Evolutionary conservation across 1,140 invertebrate species (phyloP).

Genomic region (Eumaeus atala): DNA sequence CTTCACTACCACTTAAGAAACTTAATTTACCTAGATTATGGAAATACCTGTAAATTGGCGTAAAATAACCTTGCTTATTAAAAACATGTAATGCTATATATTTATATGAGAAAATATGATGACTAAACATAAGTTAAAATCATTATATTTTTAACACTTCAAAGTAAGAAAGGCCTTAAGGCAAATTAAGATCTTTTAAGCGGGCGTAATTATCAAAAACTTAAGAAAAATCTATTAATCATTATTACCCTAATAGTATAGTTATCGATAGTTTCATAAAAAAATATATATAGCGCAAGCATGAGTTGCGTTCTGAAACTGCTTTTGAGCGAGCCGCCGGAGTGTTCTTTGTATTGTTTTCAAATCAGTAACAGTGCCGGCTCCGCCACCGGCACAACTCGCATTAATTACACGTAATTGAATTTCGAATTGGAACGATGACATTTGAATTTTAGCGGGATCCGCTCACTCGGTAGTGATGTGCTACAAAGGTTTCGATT

Average conservation of each 20-base stretch:
- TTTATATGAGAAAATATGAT: no score
- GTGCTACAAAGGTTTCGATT: conserved; percentile 55
- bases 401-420: conserved; percentile 71
- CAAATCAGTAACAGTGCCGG: conserved; percentile 52
- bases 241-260: conserved; percentile 43
- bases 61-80: no score
- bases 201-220: conserved; percentile 15
- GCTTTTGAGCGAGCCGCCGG: conserved; percentile 42
- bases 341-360: conserved; percentile 50
- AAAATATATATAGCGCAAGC: conserved; percentile 35
- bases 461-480: conserved; percentile 64
- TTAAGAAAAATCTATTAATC: conserved; percentile 37
- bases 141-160: no score
- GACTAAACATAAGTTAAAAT: no score
- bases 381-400: conserved; percentile 52
- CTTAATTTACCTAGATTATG: no score
- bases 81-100: no score
- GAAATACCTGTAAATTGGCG: no score
- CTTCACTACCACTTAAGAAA: no score
- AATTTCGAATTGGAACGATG: conserved; percentile 73
- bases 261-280: conserved; percentile 39
- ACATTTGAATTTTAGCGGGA: conserved; percentile 69
- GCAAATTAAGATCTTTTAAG: conserved; percentile 34
- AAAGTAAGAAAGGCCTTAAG: no score
- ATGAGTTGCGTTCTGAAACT: conserved; percentile 46